phyloP scores from a whole-genome alignment of 2,797 vertebrate genomes.

The Merluccius polli region DNA sequence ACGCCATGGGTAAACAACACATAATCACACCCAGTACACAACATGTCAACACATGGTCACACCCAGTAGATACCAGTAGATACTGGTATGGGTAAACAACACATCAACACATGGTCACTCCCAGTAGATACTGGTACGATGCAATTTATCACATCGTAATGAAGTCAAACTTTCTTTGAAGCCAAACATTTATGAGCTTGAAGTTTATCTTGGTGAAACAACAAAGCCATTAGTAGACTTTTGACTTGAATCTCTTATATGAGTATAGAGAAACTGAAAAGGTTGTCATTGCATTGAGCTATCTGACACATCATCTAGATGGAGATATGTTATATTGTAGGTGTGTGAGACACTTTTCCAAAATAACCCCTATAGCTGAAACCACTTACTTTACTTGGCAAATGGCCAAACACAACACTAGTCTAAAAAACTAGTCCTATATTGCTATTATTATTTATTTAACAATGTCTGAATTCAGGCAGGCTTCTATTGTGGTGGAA shows the following conservation, averaged over 20 bases:
- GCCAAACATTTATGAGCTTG: background rate
- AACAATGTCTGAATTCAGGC: background rate
- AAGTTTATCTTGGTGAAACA: background rate
- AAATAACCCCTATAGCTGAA: no score
- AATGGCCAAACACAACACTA: no score
- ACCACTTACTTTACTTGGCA: no score
- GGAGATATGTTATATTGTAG: background rate
- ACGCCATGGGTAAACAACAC: slow-evolving; percentile 55
- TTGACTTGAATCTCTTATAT: background rate
- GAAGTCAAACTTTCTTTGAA: no score
- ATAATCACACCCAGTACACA: slow-evolving; percentile 40
- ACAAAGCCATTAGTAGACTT: background rate
- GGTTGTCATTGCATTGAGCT: background rate
- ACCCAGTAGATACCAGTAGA: no score
- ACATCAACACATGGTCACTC: no score
- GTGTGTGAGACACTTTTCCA: background rate
- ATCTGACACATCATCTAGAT: background rate
- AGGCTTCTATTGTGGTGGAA: background rate
- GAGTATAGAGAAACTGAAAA: background rate
- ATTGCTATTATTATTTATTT: background rate
- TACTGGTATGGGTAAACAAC: no score
- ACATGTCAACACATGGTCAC: background rate
- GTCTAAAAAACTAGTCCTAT: background rate
- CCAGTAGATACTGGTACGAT: background rate
- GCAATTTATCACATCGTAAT: no score